Base-by-base conservation (phyloP, 1,140 invertebrate species). In the Nymphalis io region DNA sequence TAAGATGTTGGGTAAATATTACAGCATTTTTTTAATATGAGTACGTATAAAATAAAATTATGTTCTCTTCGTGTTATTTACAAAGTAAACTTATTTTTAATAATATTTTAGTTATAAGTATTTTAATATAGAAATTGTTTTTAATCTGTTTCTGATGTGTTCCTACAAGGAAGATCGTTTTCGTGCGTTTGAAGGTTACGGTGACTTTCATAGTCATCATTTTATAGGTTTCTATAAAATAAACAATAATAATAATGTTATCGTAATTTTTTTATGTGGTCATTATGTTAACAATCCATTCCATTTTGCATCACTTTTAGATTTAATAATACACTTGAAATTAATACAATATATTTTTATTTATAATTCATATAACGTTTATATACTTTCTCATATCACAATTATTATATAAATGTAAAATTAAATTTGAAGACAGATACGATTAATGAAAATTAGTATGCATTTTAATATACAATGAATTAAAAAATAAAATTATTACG, bases 111-210 rank as follows among this genome's bases (percentile, higher is more conserved):
- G n/a, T n/a, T 51, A 11, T 51, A 21, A 6, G 2, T 1, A 10
- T 16, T 51, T 21, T 8, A 18, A 16, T 33, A 33, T 33, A 33
- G 27, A 33, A 33, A 33, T 33, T 33, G 27, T 33, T 16, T 10
- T 48, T 48, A 48, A 48, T 10, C 0, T 16, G 46, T 18, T 16
- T 48, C 20, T 53, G 20, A 53, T 21, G 18, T 62, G 23, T 46
- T 23, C 60, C 23, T 62, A 62, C 23, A 51, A 62, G 60, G 60
- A 62, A 62, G 60, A 48, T n/a, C 60, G 16, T 62, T 51, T 62
- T 20, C 16, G 23, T n/a, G n/a, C 44, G 33, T 48, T 15, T 39
- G 44, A 62, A 48, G 60, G 60, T 38, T 62, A n/a, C 27, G 10
- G 27, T 21, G 11, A 21, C 48, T 18, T 53, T 53, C 48, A 51